Evolutionary conservation across 2,888 invertebrate species (phyloP), one percentile per base, ranked within the genome.

Genomic region (Andrena marginata): DNA sequence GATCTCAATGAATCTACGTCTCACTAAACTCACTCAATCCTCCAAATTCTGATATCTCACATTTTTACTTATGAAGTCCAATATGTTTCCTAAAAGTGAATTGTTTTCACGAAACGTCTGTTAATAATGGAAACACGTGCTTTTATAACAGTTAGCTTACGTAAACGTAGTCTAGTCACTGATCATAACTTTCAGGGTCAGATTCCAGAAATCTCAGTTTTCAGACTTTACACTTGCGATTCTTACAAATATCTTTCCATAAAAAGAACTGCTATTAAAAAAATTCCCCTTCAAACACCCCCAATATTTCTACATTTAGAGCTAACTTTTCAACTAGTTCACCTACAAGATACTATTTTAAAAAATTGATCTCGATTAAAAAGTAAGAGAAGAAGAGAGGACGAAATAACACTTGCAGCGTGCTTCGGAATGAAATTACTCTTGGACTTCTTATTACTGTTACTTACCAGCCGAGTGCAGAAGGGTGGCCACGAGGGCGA

Each of bases 401-500:
- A 5, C 13, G 42, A 42, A 42, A 5, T 5, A 42, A 42, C 42
- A 42, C 16, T 16, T 16, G 42, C 42, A 16, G 16, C 26, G 8
- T 23, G 13, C 26, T 10, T 23, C 23, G 8, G 10, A 56, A 56
- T 56, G 56, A 26, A 26, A 26, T 10, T 26, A 23, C 16, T 10
- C 13, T 33, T 10, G 0, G 20, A 1, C 35, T 13, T 6, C 13
- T 23, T 35, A n/a, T 59, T 59, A 13, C 16, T 13, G 13, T 59
- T 48, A 29, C 89, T 90, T 88, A 91, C 91, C 88, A 51, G 76
- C 51, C 29, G 64, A 54, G 20, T 71, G 80, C 29, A 87, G 78
- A 51, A 87, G 77, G 51, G 72, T 26, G 23, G 84, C 86, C 70
- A 82, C 69, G 51, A 90, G 73, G 63, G 72, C 69, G 63, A 87